These are phyloP conservation scores for Idris sp. DNA, from an alignment of 1,140 invertebrate species.

Conservation along the genomic window DNA sequence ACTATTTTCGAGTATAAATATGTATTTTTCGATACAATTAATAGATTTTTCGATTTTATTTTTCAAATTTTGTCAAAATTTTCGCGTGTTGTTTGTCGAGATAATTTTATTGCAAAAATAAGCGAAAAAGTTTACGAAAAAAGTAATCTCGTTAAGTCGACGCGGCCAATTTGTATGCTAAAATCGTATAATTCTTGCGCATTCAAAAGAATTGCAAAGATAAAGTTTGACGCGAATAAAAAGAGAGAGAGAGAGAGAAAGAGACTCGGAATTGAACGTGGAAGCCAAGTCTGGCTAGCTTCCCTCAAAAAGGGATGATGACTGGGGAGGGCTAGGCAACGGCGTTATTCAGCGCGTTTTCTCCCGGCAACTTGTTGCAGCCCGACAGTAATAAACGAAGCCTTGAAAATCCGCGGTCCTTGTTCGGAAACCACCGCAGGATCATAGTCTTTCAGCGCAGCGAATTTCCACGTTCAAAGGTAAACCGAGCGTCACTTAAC, in stretches of 20 bases:
- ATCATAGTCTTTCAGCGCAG: conserved; percentile 45
- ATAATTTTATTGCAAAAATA: conserved; percentile 33
- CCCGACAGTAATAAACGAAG: conserved; percentile 65
- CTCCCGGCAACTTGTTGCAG: conserved; percentile 65
- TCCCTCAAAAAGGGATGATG: conserved; percentile 47
- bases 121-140: conserved; percentile 42
- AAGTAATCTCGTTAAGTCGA: conserved; percentile 47
- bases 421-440: conserved; percentile 45
- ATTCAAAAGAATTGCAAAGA: conserved; percentile 51
- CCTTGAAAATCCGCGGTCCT: conserved; percentile 62
- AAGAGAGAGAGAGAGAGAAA: not conserved
- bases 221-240: conserved; percentile 15
- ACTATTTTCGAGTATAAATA: too few species aligned
- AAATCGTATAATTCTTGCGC: conserved; percentile 43
- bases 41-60: too few species aligned
- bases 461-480: conserved; percentile 39
- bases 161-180: conserved; percentile 58
- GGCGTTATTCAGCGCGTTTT: conserved; percentile 59
- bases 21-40: too few species aligned
- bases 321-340: conserved; percentile 27
- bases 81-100: not conserved
- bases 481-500: conserved; percentile 31
- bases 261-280: not conserved
- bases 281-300: conserved; percentile 27
- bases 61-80: not conserved